Conservation (phyloP, 2,797 vertebrate species). For the Eulemur mongoz region DNA sequence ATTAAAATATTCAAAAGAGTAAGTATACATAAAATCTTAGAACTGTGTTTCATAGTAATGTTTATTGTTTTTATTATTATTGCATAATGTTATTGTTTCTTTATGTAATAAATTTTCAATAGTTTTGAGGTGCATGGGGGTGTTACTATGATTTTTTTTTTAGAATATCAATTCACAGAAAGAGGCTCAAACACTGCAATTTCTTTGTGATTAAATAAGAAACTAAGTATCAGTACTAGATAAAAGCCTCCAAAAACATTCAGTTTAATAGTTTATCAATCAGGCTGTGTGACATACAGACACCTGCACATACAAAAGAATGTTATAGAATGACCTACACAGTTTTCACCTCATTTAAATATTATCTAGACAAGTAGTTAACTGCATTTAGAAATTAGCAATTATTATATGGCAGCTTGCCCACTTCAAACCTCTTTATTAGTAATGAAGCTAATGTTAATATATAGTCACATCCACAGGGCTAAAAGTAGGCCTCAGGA, state of each 20-base stretch:
- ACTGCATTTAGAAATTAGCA: neutral
- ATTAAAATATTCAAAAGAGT: neutral
- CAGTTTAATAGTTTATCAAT: neutral
- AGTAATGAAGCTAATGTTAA: neutral
- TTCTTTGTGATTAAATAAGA: neutral
- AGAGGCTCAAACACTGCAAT: neutral
- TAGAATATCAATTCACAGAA: neutral
- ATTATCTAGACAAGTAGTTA: neutral
- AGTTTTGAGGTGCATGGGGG: neutral
- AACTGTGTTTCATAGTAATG: neutral
- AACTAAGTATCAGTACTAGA: neutral
- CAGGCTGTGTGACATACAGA: neutral
- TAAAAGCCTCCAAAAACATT: neutral
- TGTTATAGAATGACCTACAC: neutral
- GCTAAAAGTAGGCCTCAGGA: neutral
- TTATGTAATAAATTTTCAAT: neutral
- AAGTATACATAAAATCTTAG: neutral
- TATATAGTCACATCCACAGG: neutral
- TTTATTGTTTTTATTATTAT: neutral
- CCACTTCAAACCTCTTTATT: slow-evolving; percentile 3
- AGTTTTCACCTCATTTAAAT: neutral
- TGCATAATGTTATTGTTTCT: neutral
- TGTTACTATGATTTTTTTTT: neutral
- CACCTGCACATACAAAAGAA: neutral
- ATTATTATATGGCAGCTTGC: neutral